Percentiles rank a stretch among this genome's conserved stretches.
phyloP scores from a whole-genome alignment of 2,888 invertebrate species.

The Acanthosepion esculentum region DNA sequence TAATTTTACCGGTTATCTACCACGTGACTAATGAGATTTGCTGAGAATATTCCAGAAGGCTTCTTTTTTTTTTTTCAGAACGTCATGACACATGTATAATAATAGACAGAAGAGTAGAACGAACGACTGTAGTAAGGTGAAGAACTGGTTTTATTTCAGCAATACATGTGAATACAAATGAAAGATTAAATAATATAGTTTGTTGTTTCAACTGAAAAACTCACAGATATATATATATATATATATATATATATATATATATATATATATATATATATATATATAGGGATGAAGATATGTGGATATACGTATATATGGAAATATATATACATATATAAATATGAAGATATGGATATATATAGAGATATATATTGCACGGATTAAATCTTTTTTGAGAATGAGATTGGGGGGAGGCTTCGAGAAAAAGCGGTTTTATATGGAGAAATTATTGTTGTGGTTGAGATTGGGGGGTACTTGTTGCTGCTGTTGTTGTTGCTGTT shows the following conservation, averaged over 20 bases:
- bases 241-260: constrained; percentile 41
- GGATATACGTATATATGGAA: neutral
- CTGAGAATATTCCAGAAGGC: neutral
- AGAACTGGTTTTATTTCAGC: too few relatives aligned
- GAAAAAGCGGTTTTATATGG: too few relatives aligned
- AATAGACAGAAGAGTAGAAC: too few relatives aligned
- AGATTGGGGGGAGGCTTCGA: too few relatives aligned
- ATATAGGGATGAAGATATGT: neutral
- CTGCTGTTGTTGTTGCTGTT: neutral
- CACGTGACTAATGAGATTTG: constrained; percentile 38
- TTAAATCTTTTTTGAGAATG: too few relatives aligned
- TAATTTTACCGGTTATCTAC: neutral
- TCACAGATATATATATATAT: constrained; percentile 1
- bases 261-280: constrained; percentile 34
- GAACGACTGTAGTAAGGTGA: too few relatives aligned
- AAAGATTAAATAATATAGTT: too few relatives aligned
- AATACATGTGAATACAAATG: too few relatives aligned
- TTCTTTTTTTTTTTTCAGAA: too few relatives aligned
- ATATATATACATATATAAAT: neutral
- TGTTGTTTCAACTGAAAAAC: neutral
- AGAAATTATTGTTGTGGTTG: neutral
- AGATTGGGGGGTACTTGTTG: neutral
- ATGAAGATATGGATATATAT: neutral
- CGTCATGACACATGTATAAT: too few relatives aligned
- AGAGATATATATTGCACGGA: neutral